Conservation (phyloP, 2,113 vertebrate genomes). For the Panthera uncia region DNA sequence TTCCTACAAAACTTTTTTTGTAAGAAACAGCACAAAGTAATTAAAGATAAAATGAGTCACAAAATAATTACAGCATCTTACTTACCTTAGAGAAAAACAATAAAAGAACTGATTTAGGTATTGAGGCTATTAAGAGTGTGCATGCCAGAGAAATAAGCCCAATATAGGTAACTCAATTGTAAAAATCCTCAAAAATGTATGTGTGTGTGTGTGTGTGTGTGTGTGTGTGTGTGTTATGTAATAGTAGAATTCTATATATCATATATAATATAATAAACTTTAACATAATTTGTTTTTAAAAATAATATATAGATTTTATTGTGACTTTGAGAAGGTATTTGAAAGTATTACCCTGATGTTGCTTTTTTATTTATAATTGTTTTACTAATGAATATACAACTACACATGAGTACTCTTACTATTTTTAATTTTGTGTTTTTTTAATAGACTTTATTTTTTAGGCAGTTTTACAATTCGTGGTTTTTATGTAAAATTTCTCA, state of each 20-base stretch:
- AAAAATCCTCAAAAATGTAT: background rate
- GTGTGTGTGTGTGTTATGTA: background rate
- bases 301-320: background rate
- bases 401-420: background rate
- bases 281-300: background rate
- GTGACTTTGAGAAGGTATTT: constrained; percentile 13
- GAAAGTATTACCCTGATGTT: background rate
- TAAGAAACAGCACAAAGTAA: background rate
- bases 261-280: background rate
- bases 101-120: background rate
- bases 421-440: constrained; percentile 25
- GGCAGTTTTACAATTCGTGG: background rate
- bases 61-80: constrained; percentile 11
- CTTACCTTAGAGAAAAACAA: constrained; percentile 23
- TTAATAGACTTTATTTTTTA: background rate
- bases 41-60: constrained; percentile 44
- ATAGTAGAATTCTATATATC: background rate
- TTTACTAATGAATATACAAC: background rate
- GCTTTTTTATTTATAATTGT: background rate
- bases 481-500: constrained; percentile 15
- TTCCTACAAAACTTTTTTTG: background rate
- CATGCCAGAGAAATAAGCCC: background rate
- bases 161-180: background rate
- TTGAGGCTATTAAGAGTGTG: background rate
- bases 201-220: rapidly evolving